Evolutionary conservation across 2,888 invertebrate species (phyloP).

Genomic region (Dasysyrphus tricinctus): DNA sequence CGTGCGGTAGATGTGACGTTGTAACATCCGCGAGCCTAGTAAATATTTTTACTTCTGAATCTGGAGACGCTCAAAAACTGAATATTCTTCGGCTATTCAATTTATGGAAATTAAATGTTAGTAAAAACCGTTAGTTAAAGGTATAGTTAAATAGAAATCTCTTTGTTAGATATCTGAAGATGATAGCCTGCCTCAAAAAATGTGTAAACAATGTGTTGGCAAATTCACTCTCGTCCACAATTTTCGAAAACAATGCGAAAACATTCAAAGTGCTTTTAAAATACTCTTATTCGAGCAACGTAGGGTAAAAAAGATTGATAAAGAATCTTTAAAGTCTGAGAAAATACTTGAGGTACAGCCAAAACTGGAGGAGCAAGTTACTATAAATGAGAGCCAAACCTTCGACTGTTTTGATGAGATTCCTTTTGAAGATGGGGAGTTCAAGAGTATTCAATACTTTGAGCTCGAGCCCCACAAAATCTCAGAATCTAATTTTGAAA

Average conservation of each 20-base stretch:
- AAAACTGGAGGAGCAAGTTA: conserved; percentile 28
- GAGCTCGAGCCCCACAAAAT: conserved; percentile 51
- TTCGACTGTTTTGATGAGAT: conserved; percentile 60
- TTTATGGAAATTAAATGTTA: conserved; percentile 63
- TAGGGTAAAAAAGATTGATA: not conserved
- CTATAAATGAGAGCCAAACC: not conserved
- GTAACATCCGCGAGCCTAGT: conserved; percentile 58
- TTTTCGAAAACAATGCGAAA: conserved; percentile 68
- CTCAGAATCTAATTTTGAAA: not conserved
- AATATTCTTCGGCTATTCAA: conserved; percentile 60
- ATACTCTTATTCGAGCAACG: conserved; percentile 49
- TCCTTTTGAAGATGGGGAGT: conserved; percentile 65
- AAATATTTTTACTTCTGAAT: conserved; percentile 56
- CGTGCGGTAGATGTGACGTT: conserved; percentile 69
- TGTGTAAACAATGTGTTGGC: conserved; percentile 68
- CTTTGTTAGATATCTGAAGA: conserved; percentile 62
- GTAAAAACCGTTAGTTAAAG: not conserved
- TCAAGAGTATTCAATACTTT: conserved; percentile 51
- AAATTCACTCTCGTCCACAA: conserved; percentile 62
- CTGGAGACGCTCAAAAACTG: conserved; percentile 34
- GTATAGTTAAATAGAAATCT: not conserved
- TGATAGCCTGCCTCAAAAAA: conserved; percentile 66
- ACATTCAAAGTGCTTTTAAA: conserved; percentile 64
- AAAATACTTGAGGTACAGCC: conserved; percentile 1
- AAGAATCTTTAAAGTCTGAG: not conserved